A percentile compares a stretch with the other conserved stretches of the same genome.
phyloP scores from a whole-genome alignment of 2,888 invertebrate genomes.

The Agrotis segetum region DNA sequence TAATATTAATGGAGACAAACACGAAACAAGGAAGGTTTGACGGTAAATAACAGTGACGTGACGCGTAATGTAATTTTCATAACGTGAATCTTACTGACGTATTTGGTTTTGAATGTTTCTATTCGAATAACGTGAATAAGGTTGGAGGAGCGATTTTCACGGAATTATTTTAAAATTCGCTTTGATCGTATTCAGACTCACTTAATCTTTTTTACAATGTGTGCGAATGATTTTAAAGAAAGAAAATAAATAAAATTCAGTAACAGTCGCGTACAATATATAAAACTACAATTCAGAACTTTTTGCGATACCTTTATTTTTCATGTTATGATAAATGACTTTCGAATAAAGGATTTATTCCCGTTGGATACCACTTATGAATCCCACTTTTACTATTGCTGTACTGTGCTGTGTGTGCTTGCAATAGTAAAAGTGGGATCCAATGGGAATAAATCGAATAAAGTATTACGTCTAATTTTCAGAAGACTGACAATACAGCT shows the following conservation, averaged over 20 bases:
- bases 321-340: no score
- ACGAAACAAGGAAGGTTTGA: conserved; percentile 49
- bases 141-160: not conserved
- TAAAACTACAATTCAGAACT: not conserved
- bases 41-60: conserved; percentile 52
- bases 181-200: not conserved
- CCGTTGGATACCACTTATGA: no score
- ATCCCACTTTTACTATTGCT: no score
- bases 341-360: no score
- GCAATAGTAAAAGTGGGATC: no score
- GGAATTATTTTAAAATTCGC: not conserved
- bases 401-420: no score
- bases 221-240: not conserved
- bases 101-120: conserved; percentile 36
- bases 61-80: conserved; percentile 49
- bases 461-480: no score
- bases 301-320: no score
- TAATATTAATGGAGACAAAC: conserved; percentile 57
- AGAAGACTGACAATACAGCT: no score
- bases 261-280: not conserved
- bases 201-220: not conserved
- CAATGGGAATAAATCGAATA: no score
- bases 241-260: no score
- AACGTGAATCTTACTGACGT: conserved; percentile 36
- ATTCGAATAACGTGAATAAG: not conserved